Base-by-base conservation (phyloP, 2,888 invertebrate species). In the Itoplectis maculator region DNA sequence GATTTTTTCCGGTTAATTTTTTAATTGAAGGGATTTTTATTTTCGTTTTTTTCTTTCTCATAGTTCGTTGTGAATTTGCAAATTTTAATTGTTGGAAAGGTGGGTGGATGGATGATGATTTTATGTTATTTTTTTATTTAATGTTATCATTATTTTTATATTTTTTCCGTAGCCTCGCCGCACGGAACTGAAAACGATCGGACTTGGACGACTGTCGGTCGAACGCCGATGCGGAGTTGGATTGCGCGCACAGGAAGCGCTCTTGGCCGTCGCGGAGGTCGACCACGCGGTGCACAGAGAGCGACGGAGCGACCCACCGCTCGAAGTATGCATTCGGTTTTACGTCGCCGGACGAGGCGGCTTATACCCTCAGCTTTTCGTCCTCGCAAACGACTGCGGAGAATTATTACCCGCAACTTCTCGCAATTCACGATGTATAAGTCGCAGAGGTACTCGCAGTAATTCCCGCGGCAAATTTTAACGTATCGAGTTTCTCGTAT, bases 401-500 rank as follows among this genome's bases (percentile, higher is more conserved):
- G 66, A 68, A 70, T 84, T 66, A 79, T 82, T 79, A 79, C 79
- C 69, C 66, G 68, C 49, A 77, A 77, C 68, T 79, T n/a, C n/a
- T n/a, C n/a, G 72, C 73, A 77, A 76, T n/a, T n/a, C n/a, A n/a
- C 82, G 79, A 75, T 72, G 65, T 40, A 35, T 63, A 81, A 73
- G 74, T 78, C 35, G 63, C 49, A 66, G 61, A 83, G 86, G 86
- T 85, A 86, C 42, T 11, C 40, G 81, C 87, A 87, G 85, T 90
- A 91, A 91, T 90, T 88, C 90, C 84, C 87, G 89, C 84, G 45
- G 82, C 87, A 90, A 91, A 89, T 90, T 92, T 90, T 77, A 90
- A 89, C 42, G 56, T 92, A 92, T 92, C 92, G 90, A 89, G 91
- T 92, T 92, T 91, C 92, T 76, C 79, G 89, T 90, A 92, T 92